Conservation (phyloP, 2,113 vertebrate genomes). For the Pelobates fuscus region DNA sequence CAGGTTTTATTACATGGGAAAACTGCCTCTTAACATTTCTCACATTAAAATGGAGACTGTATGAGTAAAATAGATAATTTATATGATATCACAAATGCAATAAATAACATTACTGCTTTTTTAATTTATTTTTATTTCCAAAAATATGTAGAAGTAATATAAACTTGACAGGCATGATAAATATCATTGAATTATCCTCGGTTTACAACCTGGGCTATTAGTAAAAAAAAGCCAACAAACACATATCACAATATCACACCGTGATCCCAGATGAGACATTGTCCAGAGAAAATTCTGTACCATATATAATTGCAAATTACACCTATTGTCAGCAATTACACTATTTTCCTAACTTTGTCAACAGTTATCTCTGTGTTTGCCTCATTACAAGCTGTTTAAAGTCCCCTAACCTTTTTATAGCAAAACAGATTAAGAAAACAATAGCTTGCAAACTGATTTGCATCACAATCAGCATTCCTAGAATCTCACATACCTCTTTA, state of each 20-base stretch:
- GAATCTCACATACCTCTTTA: constrained; percentile 57
- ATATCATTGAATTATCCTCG: constrained; percentile 5
- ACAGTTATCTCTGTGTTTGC: constrained; percentile 61
- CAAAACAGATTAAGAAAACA: constrained; percentile 62
- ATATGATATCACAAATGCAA: too few species aligned
- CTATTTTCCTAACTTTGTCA: constrained; percentile 33
- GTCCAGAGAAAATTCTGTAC: background rate
- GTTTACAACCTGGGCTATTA: background rate
- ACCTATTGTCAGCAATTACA: background rate
- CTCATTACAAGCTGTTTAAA: constrained; percentile 65
- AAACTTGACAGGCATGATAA: constrained; percentile 19
- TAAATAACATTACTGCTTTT: too few species aligned
- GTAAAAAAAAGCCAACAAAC: constrained; percentile 8
- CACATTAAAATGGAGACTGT: too few species aligned
- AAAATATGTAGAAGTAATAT: constrained; percentile 5
- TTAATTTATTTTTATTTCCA: constrained; percentile 1
- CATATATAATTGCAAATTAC: constrained; percentile 3
- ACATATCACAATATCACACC: constrained; percentile 15
- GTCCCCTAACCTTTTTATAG: constrained; percentile 68
- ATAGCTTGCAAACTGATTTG: constrained; percentile 64
- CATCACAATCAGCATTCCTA: constrained; percentile 59
- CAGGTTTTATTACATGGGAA: too few species aligned
- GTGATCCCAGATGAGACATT: constrained; percentile 22
- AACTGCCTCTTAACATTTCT: too few species aligned
- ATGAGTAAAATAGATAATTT: background rate